Percentiles rank a stretch among this genome's conserved stretches.
Evolutionary conservation across 2,888 invertebrate species (phyloP).

Genomic region (Aphodius sticticus): DNA sequence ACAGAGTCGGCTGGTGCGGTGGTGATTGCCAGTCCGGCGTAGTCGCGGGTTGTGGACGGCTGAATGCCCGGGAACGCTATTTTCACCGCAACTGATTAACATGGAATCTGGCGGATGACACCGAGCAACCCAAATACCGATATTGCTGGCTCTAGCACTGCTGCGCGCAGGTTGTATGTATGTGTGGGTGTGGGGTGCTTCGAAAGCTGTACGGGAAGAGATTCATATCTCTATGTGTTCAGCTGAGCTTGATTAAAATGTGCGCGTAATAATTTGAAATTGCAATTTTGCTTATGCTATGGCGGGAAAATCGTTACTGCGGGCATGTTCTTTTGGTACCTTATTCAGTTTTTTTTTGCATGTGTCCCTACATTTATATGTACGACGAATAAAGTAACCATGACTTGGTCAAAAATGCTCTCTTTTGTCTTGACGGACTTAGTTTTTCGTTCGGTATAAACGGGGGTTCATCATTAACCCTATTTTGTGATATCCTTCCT

Average conservation of each 20-base stretch:
- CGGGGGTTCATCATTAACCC: no score
- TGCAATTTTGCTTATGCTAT: neutral
- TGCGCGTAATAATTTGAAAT: neutral
- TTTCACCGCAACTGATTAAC: conserved; percentile 14
- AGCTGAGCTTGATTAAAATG: conserved; percentile 4
- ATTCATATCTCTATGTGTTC: neutral
- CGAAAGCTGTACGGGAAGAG: neutral
- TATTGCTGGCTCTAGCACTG: neutral
- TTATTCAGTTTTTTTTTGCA: no score
- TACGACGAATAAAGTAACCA: no score
- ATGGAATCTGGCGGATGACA: conserved; percentile 25
- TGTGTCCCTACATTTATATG: no score
- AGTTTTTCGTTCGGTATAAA: no score
- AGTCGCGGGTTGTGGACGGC: conserved; percentile 1
- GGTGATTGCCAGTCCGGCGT: conserved; percentile 6
- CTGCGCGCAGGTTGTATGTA: neutral
- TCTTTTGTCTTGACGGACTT: no score
- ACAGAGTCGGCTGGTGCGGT: neutral
- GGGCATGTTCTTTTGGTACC: neutral
- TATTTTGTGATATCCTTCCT: no score
- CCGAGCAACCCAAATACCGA: neutral
- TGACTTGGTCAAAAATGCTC: no score
- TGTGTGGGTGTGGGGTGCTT: neutral
- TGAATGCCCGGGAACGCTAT: conserved; percentile 11
- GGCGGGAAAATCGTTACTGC: neutral